A percentile compares a stretch with the other conserved stretches of the same genome.
phyloP scores from a whole-genome alignment of 2,888 invertebrate genomes.

The Pseudoips prasinana region DNA sequence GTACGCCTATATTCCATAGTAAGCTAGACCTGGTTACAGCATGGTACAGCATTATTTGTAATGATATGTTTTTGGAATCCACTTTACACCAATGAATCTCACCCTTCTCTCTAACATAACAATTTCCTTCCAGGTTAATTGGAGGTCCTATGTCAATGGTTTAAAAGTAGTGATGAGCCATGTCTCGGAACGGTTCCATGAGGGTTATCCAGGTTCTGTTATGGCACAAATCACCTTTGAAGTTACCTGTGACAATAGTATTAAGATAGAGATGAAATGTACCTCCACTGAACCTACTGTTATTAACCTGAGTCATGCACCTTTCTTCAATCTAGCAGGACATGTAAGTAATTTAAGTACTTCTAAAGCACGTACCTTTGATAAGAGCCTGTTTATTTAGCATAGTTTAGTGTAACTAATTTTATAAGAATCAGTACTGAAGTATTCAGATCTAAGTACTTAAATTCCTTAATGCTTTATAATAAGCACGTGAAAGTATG shows the following conservation, averaged over 20 bases:
- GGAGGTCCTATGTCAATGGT: slow-evolving; percentile 84
- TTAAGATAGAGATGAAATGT: slow-evolving; percentile 89
- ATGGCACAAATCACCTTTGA: slow-evolving; percentile 86
- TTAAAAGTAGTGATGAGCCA: slow-evolving; percentile 87
- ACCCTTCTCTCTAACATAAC: no score
- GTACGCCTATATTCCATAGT: no score
- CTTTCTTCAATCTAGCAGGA: slow-evolving; percentile 96
- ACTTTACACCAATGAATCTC: no score
- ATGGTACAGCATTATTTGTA: no score
- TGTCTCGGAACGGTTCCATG: slow-evolving; percentile 89
- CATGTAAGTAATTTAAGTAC: slow-evolving; percentile 81
- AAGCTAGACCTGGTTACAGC: no score
- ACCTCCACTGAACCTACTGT: slow-evolving; percentile 90
- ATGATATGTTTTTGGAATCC: no score
- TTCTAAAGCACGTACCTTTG: slow-evolving; percentile 7
- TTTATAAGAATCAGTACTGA: no score
- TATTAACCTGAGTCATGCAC: slow-evolving; percentile 93
- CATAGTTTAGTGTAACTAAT: no score
- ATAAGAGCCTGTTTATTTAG: no score
- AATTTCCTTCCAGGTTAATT: slow-evolving; percentile 83
- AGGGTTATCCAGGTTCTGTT: slow-evolving; percentile 94
- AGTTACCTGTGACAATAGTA: slow-evolving; percentile 87
- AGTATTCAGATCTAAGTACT: no score
- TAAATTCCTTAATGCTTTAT: no score
- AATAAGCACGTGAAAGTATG: no score